Evolutionary conservation across 1,140 invertebrate genomes (phyloP), one percentile per base, ranked within the genome.

Genomic region (Leptinotarsa undecemlineata): DNA sequence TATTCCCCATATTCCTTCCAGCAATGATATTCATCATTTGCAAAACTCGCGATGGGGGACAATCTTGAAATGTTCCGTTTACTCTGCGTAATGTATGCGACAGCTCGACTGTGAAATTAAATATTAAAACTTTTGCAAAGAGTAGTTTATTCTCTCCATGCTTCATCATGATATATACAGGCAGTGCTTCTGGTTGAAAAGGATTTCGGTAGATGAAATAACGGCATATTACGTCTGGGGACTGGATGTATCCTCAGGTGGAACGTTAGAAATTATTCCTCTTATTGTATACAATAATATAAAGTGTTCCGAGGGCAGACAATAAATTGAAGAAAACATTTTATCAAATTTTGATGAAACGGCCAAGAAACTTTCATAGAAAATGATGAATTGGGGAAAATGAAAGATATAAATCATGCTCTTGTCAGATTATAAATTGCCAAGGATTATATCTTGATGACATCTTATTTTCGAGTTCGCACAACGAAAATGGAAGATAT

Each of bases 1-100:
- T 75, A 48, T 48, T 57, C 71, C 70, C 68, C 74, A 75, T 75
- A 75, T 72, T 64, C 70, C 67, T 64, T 68, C n/a, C 17, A 26
- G 57, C 61, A 20, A 71, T 64, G 74, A 75, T 70, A 72, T 75
- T 68, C 68, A 75, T 75, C 74, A 75, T 75, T 75, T 33, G 17
- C 51, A 23, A 23, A 71, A 57, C 51, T 57, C 51, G n/a, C 51
- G 69, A 33, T n/a, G 23, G 48, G 69, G 69, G 19, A 57, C 48
- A n/a, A 42, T 62, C 69, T 57, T 71, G 69, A 71, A 71, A 57
- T 33, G 69, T 71, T 61, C 51, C 51, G 51, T 57, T 57, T 57
- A 57, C 51, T 57, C 51, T 57, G 51, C 51, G 15, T 17, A 57
- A 57, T 57, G 51, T 57, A 57, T 57, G 51, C 51, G 51, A 57